Evolutionary conservation across 2,888 invertebrate species (phyloP).

Genomic region (Ennomos fuscantarius): DNA sequence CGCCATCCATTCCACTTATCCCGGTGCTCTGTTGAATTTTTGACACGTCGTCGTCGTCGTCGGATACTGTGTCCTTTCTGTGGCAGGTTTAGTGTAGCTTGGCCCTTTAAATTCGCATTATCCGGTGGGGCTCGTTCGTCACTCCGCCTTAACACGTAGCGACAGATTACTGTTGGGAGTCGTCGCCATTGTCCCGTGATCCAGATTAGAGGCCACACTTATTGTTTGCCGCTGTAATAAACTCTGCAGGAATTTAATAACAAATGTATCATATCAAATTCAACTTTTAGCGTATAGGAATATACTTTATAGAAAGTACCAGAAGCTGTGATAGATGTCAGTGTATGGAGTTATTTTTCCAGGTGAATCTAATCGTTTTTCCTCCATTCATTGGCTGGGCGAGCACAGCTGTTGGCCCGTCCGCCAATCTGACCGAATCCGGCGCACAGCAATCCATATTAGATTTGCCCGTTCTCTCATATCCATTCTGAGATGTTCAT

Average conservation of each 20-base stretch:
- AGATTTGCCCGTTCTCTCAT: slow-evolving; percentile 84
- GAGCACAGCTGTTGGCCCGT: slow-evolving; percentile 53
- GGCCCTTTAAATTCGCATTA: slow-evolving; percentile 77
- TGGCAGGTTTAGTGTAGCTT: slow-evolving; percentile 74
- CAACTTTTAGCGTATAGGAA: no score
- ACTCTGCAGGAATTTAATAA: slow-evolving; percentile 1
- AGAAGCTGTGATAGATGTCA: neutral
- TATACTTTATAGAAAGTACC: neutral
- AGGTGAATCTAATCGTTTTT: slow-evolving; percentile 32
- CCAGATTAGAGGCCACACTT: slow-evolving; percentile 30
- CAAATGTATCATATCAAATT: no score
- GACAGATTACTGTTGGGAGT: slow-evolving; percentile 46
- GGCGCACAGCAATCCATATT: slow-evolving; percentile 83
- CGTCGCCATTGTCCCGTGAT: slow-evolving; percentile 38
- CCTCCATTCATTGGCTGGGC: slow-evolving; percentile 17
- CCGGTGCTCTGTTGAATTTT: slow-evolving; percentile 81
- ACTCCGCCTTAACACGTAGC: slow-evolving; percentile 47
- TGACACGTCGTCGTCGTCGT: slow-evolving; percentile 76
- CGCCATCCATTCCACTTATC: slow-evolving; percentile 84
- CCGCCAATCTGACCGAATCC: slow-evolving; percentile 76
- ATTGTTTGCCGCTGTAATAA: slow-evolving; percentile 18
- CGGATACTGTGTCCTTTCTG: slow-evolving; percentile 73
- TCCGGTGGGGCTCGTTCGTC: slow-evolving; percentile 57
- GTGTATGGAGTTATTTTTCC: slow-evolving; percentile 30
- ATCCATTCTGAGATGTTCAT: slow-evolving; percentile 86